Conservation (phyloP, 2,113 vertebrate species). For the Peromyscus maniculatus region DNA sequence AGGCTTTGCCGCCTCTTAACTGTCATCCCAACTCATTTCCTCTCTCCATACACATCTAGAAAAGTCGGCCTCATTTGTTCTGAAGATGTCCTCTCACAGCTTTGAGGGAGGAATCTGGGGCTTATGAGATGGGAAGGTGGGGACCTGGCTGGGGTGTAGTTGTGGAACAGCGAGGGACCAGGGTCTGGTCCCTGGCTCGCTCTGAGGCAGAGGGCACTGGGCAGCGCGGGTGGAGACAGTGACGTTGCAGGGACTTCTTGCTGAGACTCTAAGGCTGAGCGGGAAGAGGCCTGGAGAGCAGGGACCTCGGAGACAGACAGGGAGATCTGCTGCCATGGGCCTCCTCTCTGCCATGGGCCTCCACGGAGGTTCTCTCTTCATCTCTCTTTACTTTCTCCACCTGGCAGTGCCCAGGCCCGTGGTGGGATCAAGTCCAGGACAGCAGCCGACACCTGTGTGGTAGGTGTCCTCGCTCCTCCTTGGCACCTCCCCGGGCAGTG, state of each 20-base stretch:
- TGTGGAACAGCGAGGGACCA: not conserved
- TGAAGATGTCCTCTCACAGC: not conserved
- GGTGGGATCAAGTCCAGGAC: not conserved
- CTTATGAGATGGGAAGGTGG: not conserved
- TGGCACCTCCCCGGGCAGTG: not conserved
- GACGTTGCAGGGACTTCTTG: not conserved
- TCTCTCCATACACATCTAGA: not conserved
- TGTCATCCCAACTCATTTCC: not conserved
- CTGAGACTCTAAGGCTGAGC: not conserved
- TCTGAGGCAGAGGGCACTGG: not conserved
- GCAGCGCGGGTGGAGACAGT: not conserved
- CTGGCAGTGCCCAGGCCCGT: not conserved
- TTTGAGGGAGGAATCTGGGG: slow-evolving; percentile 20
- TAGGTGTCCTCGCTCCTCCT: not conserved
- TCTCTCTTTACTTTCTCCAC: not conserved
- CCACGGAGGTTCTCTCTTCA: not conserved
- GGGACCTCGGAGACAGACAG: not conserved
- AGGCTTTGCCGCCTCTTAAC: not conserved
- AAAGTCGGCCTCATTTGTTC: not conserved
- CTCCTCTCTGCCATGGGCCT: not conserved
- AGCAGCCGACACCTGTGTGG: not conserved
- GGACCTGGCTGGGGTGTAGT: not conserved
- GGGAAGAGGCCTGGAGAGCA: not conserved
- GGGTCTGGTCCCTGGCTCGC: not conserved
- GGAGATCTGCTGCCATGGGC: not conserved